Percentiles rank a stretch among this genome's conserved stretches.
Conservation (phyloP, 2,888 invertebrate genomes). For the Exephanes ischioxanthus region DNA sequence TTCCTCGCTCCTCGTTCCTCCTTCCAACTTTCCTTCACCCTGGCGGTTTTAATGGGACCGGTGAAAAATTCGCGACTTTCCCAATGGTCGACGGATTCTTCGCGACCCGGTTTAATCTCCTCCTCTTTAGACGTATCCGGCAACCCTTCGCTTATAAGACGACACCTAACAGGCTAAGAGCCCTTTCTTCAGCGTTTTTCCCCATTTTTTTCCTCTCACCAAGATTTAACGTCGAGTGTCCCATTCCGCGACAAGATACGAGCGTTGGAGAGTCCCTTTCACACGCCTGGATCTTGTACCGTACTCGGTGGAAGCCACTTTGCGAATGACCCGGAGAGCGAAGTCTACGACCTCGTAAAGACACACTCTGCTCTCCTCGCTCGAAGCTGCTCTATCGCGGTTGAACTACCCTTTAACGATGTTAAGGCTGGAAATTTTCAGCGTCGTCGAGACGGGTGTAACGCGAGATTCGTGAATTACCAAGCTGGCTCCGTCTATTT, state of each 20-base stretch:
- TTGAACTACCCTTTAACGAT: conserved; percentile 30
- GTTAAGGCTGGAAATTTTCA: conserved; percentile 29
- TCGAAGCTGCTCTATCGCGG: conserved; percentile 38
- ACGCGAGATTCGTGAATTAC: conserved; percentile 4
- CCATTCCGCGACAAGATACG: conserved; percentile 7
- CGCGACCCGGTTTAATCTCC: conserved; percentile 24
- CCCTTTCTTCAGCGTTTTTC: conserved; percentile 9
- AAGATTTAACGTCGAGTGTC: conserved; percentile 19
- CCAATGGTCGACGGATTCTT: conserved; percentile 32
- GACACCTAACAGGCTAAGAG: conserved; percentile 1
- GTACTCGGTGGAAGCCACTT: conserved; percentile 44
- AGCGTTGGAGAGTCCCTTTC: conserved; percentile 23
- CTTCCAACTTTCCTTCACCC: not conserved
- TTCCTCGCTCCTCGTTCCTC: conserved; percentile 1
- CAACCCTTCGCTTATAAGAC: conserved; percentile 17
- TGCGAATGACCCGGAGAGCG: conserved; percentile 28
- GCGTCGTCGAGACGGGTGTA: conserved; percentile 14
- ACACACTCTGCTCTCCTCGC: conserved; percentile 24
- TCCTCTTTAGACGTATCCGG: conserved; percentile 16
- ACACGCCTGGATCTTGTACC: conserved; percentile 42
- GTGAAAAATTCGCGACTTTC: conserved; percentile 37
- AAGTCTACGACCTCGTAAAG: conserved; percentile 59
- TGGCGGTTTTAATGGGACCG: conserved; percentile 45
- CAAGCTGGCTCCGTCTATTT: not conserved
- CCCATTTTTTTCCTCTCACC: not conserved